Base-by-base conservation (phyloP, 2,888 invertebrate species). In the Agrypnus murinus region DNA sequence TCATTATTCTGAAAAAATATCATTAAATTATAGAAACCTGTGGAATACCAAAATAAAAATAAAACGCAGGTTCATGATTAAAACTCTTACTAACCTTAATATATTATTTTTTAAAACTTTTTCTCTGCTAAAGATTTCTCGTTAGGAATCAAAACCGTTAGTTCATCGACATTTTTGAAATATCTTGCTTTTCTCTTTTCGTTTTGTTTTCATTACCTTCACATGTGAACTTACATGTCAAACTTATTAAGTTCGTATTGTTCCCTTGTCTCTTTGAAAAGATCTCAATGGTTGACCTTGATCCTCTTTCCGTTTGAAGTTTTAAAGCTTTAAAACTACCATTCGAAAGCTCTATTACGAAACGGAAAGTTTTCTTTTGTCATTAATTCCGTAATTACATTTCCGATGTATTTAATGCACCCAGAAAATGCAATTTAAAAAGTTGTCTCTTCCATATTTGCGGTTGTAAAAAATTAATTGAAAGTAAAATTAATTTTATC, bases 221-320 rank as follows among this genome's bases (percentile, higher is more conserved):
- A 34, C 36, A 55, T 55, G 36, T 36, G 55, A 15, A 36, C 15
- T 55, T 25, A 25, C 5, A 25, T 5, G 34, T 4, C 36, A 32
- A 60, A 60, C 43, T 60, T 32, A 45, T 45, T 60, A 40, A 31
- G 34, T 57, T 60, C 31, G 15, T 14, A 10, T 60, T 45, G 43
- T 60, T 45, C 45, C 12, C 12, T 43, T 40, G 40, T 60, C 15
- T 9, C 45, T 60, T 60, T 60, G 45, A 45, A 45, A 31, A 12
- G 32, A 12, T 45, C 36, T 38, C 45, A 32, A 0, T 45, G n/a
- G 34, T 14, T 45, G 45, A 60, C 40, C 59, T 60, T 32, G 31
- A 15, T 12, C 34, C n/a, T n/a, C 17, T 55, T 55, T 17, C 15
- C 36, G 15, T 55, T 55, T 55, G 55, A 55, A 36, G 55, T 36